Evolutionary conservation across 2,797 vertebrate genomes (phyloP), one percentile per base, ranked within the genome.

Genomic region (Salarias fasciatus): DNA sequence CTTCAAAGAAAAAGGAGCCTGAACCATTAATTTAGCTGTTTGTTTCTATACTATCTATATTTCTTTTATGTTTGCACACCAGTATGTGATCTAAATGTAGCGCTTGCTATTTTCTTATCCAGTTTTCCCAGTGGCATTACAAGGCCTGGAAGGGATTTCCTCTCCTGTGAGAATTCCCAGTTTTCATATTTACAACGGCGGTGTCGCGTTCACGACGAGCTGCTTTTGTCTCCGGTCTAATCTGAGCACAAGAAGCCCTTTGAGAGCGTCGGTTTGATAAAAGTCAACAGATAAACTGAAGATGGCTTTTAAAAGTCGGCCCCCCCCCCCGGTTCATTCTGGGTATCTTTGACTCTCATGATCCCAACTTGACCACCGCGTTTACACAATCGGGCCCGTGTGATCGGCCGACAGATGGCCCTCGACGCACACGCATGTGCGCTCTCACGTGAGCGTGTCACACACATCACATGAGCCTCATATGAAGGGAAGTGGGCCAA

Each of bases 341-440:
- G 18, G 18, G 18, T 24, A 3, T 24, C 18, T 24, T 24, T 24
- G n/a, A n/a, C 18, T 18, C 18, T 24, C 18, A 18, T 38, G 30
- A 71, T 49, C 42, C 70, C 56, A 55, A 80, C 63, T 69, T 59
- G 63, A 55, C 36, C 53, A 15, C 24, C 18, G 29, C 3, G 6
- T 24, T 24, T 24, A 24, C 18, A 24, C 18, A 24, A 24, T 3
- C 78, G 54, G 46, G 61, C 79, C 81, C 83, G 83, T 90, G 85
- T 88, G 71, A 46, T 56, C 82, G 81, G 90, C 81, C 77, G 42
- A 79, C 83, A 76, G 71, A 81, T 71, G 77, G 69, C 79, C 79
- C 71, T 72, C 12, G 4, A 64, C 44, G 30, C 43, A 33, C 53
- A 72, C 11, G 62, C 12, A 24, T 45, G 11, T 41, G 50, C 30